Conservation (phyloP, 2,113 vertebrate genomes). For the Aspiorhynchus laticeps region DNA sequence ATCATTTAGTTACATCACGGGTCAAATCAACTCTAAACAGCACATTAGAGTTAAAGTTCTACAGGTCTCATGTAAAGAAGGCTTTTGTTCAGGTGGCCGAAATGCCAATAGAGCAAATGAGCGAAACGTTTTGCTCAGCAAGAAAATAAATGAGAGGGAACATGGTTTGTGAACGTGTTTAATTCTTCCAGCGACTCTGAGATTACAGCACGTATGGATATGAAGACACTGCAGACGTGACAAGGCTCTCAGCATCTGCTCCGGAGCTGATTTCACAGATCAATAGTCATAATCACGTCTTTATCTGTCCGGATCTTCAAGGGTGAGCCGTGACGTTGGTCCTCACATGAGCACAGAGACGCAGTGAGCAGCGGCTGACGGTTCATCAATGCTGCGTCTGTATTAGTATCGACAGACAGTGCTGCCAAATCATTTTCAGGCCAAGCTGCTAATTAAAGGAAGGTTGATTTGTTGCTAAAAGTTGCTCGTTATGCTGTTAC, state of each 20-base stretch:
- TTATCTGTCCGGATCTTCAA: constrained; percentile 4
- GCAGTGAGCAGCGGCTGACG: constrained; percentile 63
- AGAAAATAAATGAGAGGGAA: no score
- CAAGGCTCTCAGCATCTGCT: background rate
- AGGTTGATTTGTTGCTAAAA: no score
- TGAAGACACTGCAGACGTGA: background rate
- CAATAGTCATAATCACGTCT: background rate
- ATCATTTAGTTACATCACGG: no score
- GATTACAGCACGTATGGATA: background rate
- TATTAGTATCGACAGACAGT: constrained; percentile 76
- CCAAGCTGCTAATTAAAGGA: no score
- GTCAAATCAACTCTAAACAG: no score
- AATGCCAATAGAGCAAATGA: no score
- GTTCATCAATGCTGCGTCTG: constrained; percentile 70
- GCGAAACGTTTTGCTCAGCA: no score
- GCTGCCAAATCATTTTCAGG: no score
- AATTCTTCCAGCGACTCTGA: background rate
- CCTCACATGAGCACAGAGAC: background rate
- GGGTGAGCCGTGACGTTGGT: constrained; percentile 13
- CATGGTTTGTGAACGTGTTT: background rate
- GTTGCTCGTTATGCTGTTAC: no score
- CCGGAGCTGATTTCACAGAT: background rate
- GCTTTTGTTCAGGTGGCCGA: no score
- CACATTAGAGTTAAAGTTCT: no score
- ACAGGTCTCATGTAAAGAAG: no score